Conservation (phyloP, 2,113 vertebrate genomes). For the Falco punctatus region DNA sequence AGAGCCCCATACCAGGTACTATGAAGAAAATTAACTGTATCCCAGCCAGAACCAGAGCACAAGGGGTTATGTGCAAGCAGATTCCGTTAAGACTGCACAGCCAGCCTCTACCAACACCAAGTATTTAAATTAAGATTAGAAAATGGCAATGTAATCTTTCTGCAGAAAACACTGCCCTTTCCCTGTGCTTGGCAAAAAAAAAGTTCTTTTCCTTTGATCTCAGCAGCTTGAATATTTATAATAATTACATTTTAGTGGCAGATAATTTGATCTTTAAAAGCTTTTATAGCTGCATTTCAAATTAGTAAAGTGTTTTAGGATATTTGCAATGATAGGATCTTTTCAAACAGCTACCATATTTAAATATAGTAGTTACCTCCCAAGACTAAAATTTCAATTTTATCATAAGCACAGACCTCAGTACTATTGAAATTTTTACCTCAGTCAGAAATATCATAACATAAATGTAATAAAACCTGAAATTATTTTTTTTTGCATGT, state of each 20-base stretch:
- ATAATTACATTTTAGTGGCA: background rate
- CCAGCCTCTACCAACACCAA: background rate
- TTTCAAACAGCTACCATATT: background rate
- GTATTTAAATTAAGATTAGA: background rate
- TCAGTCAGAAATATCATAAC: background rate
- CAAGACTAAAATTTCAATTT: background rate
- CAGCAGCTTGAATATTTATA: background rate
- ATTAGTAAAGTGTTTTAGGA: background rate
- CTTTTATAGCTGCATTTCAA: background rate
- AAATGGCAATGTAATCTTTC: background rate
- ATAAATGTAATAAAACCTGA: background rate
- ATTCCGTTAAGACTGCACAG: background rate
- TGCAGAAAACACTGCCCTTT: background rate
- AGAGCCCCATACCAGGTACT: background rate
- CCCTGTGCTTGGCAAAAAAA: background rate
- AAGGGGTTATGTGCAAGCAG: background rate
- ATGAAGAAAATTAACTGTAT: background rate
- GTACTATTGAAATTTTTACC: background rate
- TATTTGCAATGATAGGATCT: background rate
- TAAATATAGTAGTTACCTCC: background rate
- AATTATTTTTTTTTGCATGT: background rate
- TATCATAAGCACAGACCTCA: background rate
- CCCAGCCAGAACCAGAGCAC: background rate
- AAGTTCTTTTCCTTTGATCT: background rate
- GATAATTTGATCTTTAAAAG: background rate